phyloP scores from a whole-genome alignment of 2,797 vertebrate genomes.

The Eulemur coronatus region DNA sequence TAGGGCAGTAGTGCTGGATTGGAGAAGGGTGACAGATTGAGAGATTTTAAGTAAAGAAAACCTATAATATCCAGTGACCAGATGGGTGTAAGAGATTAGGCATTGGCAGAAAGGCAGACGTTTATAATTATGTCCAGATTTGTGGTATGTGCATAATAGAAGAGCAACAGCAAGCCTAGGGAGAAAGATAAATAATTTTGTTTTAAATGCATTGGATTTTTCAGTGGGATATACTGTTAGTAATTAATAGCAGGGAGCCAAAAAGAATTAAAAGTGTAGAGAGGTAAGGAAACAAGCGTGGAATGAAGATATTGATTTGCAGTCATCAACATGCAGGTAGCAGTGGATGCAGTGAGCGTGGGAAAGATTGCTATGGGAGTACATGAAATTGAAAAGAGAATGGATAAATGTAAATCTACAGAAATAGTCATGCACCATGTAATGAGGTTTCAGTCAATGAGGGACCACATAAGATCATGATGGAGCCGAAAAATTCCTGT shows the following conservation, averaged over 20 bases:
- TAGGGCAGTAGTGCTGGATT: background rate
- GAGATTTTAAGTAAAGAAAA: background rate
- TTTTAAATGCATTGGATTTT: background rate
- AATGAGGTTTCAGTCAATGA: background rate
- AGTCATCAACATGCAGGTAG: background rate
- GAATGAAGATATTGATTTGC: background rate
- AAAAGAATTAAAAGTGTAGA: background rate
- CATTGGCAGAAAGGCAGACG: background rate
- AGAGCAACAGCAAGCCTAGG: background rate
- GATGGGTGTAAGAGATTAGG: background rate
- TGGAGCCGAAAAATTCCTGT: background rate
- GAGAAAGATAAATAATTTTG: background rate
- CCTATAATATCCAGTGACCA: background rate
- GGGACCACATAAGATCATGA: background rate
- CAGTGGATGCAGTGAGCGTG: accelerated
- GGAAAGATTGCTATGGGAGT: background rate
- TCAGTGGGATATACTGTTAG: background rate
- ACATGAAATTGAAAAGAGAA: background rate
- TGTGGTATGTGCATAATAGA: background rate
- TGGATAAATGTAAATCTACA: background rate
- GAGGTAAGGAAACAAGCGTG: background rate
- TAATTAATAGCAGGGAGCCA: background rate
- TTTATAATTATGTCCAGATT: background rate
- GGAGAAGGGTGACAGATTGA: background rate
- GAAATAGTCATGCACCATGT: background rate